A percentile compares a stretch with the other conserved stretches of the same genome.
These are phyloP conservation scores for Neodiprion lecontei DNA, from an alignment of 1,140 invertebrate species.

Conservation along the genomic window DNA sequence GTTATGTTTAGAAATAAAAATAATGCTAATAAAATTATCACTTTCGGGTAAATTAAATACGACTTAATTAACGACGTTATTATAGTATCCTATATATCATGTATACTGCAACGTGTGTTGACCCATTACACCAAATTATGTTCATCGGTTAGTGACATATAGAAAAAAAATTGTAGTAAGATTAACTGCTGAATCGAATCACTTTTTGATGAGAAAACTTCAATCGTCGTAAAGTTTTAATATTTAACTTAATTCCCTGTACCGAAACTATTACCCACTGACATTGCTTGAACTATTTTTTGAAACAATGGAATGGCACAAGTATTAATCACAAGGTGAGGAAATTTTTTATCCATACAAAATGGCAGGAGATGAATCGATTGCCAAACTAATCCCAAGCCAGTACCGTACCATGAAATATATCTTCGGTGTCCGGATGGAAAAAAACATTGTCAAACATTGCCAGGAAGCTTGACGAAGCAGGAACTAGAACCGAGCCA, in stretches of 20 bases:
- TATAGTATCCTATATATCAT: neutral
- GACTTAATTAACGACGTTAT: constrained; percentile 1
- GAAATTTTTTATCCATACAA: too few relatives aligned
- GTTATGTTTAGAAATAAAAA: too few relatives aligned
- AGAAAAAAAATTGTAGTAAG: too few relatives aligned
- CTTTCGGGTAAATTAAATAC: constrained; percentile 7
- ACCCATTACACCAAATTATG: constrained; percentile 1
- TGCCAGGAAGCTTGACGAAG: neutral
- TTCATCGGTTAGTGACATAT: neutral
- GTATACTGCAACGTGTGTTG: neutral
- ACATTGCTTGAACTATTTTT: too few relatives aligned
- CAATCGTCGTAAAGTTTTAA: too few relatives aligned
- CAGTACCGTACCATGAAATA: constrained; percentile 1
- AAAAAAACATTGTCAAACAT: neutral
- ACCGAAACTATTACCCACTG: too few relatives aligned
- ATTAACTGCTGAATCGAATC: too few relatives aligned
- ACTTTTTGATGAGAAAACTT: too few relatives aligned
- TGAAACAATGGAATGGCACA: too few relatives aligned
- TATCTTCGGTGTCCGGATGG: neutral
- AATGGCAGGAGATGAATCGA: neutral
- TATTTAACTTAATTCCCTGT: too few relatives aligned
- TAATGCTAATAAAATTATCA: neutral
- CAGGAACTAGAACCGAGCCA: neutral
- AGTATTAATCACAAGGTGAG: too few relatives aligned
- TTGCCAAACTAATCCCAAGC: neutral